Conservation (phyloP, 2,888 invertebrate species). For the Neoscelio sp. region DNA sequence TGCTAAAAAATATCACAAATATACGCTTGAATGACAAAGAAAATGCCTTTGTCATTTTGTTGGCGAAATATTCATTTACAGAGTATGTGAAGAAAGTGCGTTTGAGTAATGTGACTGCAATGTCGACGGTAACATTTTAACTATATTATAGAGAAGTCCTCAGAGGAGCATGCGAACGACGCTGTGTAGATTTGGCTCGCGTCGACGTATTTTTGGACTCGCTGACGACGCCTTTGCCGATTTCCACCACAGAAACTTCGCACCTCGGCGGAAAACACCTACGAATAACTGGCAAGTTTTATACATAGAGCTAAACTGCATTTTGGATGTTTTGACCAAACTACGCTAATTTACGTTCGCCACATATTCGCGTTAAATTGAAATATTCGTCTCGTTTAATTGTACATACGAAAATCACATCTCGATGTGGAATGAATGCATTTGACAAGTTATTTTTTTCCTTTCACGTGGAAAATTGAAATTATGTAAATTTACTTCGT, state of each 20-base stretch:
- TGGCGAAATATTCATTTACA: neutral
- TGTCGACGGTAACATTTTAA: slow-evolving; percentile 1
- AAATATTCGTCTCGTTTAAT: slow-evolving; percentile 17
- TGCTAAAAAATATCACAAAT: too few species aligned
- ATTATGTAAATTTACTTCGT: too few species aligned
- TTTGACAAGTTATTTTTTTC: too few species aligned
- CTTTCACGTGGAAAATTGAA: too few species aligned
- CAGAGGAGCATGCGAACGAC: slow-evolving; percentile 86
- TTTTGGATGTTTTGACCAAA: neutral
- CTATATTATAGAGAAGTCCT: slow-evolving; percentile 86
- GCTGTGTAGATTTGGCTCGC: slow-evolving; percentile 86
- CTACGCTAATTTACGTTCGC: slow-evolving; percentile 15
- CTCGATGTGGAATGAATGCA: neutral
- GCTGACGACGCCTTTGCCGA: slow-evolving; percentile 86
- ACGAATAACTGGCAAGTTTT: slow-evolving; percentile 85
- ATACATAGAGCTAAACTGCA: slow-evolving; percentile 17
- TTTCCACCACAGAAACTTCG: slow-evolving; percentile 86
- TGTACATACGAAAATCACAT: neutral
- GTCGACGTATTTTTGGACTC: slow-evolving; percentile 88
- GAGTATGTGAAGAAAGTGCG: slow-evolving; percentile 30
- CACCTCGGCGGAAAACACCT: slow-evolving; percentile 88
- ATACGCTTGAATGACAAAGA: too few species aligned
- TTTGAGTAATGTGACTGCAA: slow-evolving; percentile 1
- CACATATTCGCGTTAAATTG: slow-evolving; percentile 9
- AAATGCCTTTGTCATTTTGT: neutral